phyloP scores from a whole-genome alignment of 2,113 vertebrate species.

The Percina caprodes region DNA sequence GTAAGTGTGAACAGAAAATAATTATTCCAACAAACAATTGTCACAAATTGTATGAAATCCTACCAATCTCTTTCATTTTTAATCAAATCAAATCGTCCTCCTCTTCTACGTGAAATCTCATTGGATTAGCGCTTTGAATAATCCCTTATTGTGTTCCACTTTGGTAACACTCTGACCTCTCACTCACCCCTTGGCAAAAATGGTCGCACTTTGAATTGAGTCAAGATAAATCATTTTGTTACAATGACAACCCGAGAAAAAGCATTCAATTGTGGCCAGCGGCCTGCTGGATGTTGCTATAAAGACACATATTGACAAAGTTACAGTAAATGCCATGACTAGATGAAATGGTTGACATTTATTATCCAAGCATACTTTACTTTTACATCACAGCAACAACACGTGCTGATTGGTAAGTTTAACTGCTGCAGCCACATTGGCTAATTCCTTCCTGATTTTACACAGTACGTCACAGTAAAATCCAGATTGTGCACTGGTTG shows the following conservation, averaged over 20 bases:
- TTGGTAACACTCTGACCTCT: background rate
- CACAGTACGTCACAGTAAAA: background rate
- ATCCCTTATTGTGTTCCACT: background rate
- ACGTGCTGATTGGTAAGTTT: background rate
- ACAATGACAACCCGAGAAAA: background rate
- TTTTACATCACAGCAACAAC: background rate
- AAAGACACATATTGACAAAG: background rate
- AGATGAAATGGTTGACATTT: background rate
- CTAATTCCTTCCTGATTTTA: background rate
- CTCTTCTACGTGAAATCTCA: constrained; percentile 1
- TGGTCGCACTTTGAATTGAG: background rate
- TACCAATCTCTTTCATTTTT: background rate
- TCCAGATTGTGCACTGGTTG: background rate
- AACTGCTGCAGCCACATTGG: background rate
- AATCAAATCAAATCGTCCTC: background rate
- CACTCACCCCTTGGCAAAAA: background rate
- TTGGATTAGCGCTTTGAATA: background rate
- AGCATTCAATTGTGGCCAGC: background rate
- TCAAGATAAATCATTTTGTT: background rate
- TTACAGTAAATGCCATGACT: background rate
- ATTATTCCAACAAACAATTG: background rate
- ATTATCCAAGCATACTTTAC: background rate
- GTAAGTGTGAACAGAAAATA: background rate
- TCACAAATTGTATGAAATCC: background rate
- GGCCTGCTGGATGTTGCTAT: background rate